Conservation (phyloP, 2,113 vertebrate species). For the Felis chaus region DNA sequence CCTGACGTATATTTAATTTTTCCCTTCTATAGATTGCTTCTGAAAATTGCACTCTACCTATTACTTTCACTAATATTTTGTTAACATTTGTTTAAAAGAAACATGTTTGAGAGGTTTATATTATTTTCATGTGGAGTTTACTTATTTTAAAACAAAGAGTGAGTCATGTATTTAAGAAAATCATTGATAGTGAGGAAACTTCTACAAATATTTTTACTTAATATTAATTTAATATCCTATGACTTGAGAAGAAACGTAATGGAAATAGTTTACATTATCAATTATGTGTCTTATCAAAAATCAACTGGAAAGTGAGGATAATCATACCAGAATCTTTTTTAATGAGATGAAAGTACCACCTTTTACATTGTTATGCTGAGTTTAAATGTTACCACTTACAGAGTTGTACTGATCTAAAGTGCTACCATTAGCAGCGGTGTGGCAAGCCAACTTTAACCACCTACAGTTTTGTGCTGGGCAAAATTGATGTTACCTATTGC, state of each 20-base stretch:
- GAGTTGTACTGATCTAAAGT: slow-evolving; percentile 74
- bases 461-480: slow-evolving; percentile 69
- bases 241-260: background rate
- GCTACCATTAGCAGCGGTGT: slow-evolving; percentile 69
- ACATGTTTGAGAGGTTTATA: background rate
- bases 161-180: background rate
- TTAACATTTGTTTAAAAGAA: background rate
- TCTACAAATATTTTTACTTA: background rate
- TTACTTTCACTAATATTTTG: background rate
- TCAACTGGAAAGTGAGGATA: slow-evolving; percentile 42
- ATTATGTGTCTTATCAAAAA: slow-evolving; percentile 42
- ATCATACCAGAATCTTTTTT: slow-evolving; percentile 44
- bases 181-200: background rate
- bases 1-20: background rate
- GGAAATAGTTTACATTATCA: background rate
- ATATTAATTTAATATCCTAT: background rate
- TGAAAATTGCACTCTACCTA: background rate
- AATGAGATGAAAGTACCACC: slow-evolving; percentile 55
- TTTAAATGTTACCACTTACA: slow-evolving; percentile 74
- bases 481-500: slow-evolving; percentile 70
- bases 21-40: background rate
- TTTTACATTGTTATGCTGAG: slow-evolving; percentile 53
- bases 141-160: slow-evolving; percentile 17
- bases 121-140: background rate
- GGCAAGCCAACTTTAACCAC: slow-evolving; percentile 77